A percentile compares a stretch with the other conserved stretches of the same genome.
These are phyloP conservation scores for Avahi laniger DNA, from an alignment of 2,797 vertebrate genomes.

Conservation along the genomic window DNA sequence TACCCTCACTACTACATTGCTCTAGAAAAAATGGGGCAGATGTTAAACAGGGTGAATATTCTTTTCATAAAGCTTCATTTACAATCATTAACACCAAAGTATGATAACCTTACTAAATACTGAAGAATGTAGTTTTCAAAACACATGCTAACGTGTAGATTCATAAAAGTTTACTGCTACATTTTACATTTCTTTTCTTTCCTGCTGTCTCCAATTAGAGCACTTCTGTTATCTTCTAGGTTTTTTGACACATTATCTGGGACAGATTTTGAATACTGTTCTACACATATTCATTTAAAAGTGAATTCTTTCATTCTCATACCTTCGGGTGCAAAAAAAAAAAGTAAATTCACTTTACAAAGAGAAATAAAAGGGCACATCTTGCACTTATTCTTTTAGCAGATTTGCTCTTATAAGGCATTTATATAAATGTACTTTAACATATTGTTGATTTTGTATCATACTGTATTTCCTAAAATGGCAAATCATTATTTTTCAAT, in stretches of 20 bases:
- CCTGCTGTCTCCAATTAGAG: slow-evolving; percentile 52
- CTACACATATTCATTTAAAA: slow-evolving; percentile 65
- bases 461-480: slow-evolving; percentile 64
- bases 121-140: neutral
- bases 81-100: neutral
- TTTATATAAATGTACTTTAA: slow-evolving; percentile 70
- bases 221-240: slow-evolving; percentile 56
- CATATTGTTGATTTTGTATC: slow-evolving; percentile 65
- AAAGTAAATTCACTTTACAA: slow-evolving; percentile 27
- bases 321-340: neutral
- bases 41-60: neutral
- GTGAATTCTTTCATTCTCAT: neutral
- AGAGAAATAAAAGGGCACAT: slow-evolving; percentile 64
- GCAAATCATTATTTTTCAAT: slow-evolving; percentile 65
- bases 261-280: slow-evolving; percentile 54
- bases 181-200: slow-evolving; percentile 5
- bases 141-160: neutral
- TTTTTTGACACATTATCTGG: slow-evolving; percentile 61
- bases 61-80: neutral
- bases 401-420: slow-evolving; percentile 62
- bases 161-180: neutral
- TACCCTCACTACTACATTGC: neutral
- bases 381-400: slow-evolving; percentile 56
- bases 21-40: neutral
- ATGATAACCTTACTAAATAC: neutral